Evolutionary conservation across 2,888 invertebrate genomes (phyloP).

Genomic region (Lucinisca nassula): DNA sequence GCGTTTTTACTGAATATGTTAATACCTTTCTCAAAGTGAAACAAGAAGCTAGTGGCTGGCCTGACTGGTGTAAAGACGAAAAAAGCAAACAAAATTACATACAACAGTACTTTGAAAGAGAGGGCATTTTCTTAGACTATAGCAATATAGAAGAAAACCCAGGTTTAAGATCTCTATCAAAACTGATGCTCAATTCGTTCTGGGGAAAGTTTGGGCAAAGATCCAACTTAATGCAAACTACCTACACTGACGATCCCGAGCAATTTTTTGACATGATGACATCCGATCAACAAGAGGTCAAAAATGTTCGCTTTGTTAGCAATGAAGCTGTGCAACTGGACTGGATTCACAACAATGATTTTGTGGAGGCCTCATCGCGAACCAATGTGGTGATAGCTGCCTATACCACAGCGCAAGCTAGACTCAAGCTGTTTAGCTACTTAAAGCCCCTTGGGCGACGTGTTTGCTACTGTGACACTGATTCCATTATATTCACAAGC

Average conservation of each 20-base stretch:
- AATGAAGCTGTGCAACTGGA: slow-evolving; percentile 27
- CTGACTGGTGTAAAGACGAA: slow-evolving; percentile 60
- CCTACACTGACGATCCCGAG: background rate
- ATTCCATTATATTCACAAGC: slow-evolving; percentile 38
- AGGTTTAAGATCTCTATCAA: slow-evolving; percentile 36
- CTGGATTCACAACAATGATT: slow-evolving; percentile 34
- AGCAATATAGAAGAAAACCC: slow-evolving; percentile 36
- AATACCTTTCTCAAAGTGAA: slow-evolving; percentile 76
- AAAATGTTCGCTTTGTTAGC: slow-evolving; percentile 25
- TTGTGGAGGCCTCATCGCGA: slow-evolving; percentile 20
- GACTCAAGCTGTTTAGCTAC: slow-evolving; percentile 50
- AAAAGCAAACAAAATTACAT: slow-evolving; percentile 71
- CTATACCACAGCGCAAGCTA: slow-evolving; percentile 53
- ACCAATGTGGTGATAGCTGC: slow-evolving; percentile 53
- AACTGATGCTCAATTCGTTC: too few relatives aligned
- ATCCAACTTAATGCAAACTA: slow-evolving; percentile 22
- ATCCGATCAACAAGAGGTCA: slow-evolving; percentile 26
- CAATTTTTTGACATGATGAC: slow-evolving; percentile 39
- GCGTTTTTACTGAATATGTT: slow-evolving; percentile 83
- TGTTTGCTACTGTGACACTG: slow-evolving; percentile 28
- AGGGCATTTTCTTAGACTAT: slow-evolving; percentile 33
- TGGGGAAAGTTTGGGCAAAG: slow-evolving; percentile 49
- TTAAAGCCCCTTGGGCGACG: slow-evolving; percentile 27
- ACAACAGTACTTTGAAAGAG: slow-evolving; percentile 46
- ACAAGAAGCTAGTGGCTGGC: slow-evolving; percentile 78